Evolutionary conservation across 1,140 invertebrate genomes (phyloP), one percentile per base, ranked within the genome.

Genomic region (Diachasma alloeum): DNA sequence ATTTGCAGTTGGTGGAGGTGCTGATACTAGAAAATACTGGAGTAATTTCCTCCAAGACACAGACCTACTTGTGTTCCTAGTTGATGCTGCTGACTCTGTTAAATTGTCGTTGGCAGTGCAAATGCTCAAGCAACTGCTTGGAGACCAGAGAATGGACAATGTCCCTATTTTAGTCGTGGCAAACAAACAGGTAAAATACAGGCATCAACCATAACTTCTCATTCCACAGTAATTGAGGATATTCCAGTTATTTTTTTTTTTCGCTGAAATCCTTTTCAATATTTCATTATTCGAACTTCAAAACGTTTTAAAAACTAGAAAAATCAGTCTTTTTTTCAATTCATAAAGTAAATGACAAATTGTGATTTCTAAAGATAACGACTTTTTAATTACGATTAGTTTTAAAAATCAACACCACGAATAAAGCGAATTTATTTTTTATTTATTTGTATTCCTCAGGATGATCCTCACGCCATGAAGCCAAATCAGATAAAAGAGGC

Each of bases 41-140:
- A 80, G 77, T 22, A 90, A 89, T 73, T 91, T 91, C 78, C 79
- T 91, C 24, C 88, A 90, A 79, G 90, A 91, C 59, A 90, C 89
- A 46, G 89, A 91, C 81, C 79, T 91, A 5, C 78, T 91, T 37
- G 80, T 91, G 13, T 91, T 88, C 84, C 87, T 91, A 79, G 87
- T 91, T 68, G 91, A 91, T 84, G 83, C 89, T 9, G 78, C 86
- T 9, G 84, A 90, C 77, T 69, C 80, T 26, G 79, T 83, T 68
- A 87, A 83, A 78, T 76, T 90, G 59, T 75, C 87, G n/a, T 22
- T 80, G 22, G 85, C 86, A 66, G 83, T 84, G 22, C 83, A 81
- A 46, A 84, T 84, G 19, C 75, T 90, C 5, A 90, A 90, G 81
- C 83, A 87, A 75, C 82, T 90, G 70, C 77, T 90, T 74, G 87